Evolutionary conservation across 1,140 invertebrate genomes (phyloP).

Genomic region (Trachymyrmex cornetzi): DNA sequence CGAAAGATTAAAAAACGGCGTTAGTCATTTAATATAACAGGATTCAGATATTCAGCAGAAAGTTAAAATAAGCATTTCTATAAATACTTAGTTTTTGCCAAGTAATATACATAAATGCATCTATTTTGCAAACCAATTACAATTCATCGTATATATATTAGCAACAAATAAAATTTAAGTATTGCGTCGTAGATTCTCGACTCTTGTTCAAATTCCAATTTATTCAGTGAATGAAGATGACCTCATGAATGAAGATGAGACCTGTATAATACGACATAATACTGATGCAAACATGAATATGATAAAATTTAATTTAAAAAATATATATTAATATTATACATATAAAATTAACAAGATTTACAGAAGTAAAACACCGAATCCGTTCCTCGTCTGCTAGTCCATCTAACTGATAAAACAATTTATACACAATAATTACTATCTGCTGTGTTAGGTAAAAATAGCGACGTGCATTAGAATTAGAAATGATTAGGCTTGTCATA

Average conservation of each 20-base stretch:
- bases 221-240: slow-evolving; percentile 24
- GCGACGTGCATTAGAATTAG: neutral
- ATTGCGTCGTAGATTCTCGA: neutral
- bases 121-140: neutral
- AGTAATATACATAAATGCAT: neutral
- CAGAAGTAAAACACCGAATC: slow-evolving; percentile 44
- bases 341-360: neutral
- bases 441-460: neutral
- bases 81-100: slow-evolving; percentile 24
- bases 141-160: neutral
- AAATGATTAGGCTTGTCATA: neutral
- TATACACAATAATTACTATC: slow-evolving; percentile 10
- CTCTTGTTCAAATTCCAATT: slow-evolving; percentile 26
- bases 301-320: neutral
- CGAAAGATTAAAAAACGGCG: neutral
- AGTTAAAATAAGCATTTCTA: neutral
- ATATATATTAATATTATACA: neutral
- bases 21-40: slow-evolving; percentile 1
- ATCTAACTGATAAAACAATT: slow-evolving; percentile 26
- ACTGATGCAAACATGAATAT: neutral
- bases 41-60: neutral
- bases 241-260: no score
- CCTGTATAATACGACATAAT: slow-evolving; percentile 22
- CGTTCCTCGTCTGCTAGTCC: neutral
- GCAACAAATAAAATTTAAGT: slow-evolving; percentile 10